Conservation (phyloP, 2,113 vertebrate genomes). For the Natator depressus region DNA sequence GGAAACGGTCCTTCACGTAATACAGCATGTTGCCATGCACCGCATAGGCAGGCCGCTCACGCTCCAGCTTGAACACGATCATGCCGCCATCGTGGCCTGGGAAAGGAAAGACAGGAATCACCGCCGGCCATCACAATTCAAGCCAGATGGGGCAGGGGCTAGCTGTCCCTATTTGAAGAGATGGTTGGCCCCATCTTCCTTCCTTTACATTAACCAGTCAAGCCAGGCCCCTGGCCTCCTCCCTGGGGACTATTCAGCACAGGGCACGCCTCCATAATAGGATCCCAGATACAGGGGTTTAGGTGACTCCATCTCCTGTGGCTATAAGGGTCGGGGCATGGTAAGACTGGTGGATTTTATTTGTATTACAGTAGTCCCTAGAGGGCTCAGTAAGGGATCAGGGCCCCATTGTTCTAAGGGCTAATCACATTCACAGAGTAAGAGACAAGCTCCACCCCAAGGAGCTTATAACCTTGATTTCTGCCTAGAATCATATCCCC, state of each 20-base stretch:
- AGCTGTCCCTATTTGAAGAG: not conserved
- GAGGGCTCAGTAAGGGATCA: not conserved
- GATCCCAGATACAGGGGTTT: not conserved
- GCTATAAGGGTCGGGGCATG: not conserved
- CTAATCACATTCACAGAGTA: not conserved
- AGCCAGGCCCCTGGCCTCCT: not conserved
- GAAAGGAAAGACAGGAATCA: not conserved
- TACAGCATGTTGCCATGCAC: slow-evolving; percentile 93
- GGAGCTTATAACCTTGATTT: not conserved
- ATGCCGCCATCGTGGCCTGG: slow-evolving; percentile 95
- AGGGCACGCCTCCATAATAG: not conserved
- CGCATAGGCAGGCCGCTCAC: slow-evolving; percentile 93
- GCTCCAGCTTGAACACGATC: slow-evolving; percentile 97
- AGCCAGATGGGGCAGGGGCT: not conserved
- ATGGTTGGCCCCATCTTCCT: not conserved
- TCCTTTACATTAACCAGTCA: not conserved
- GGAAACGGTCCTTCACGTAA: slow-evolving; percentile 95
- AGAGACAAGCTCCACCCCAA: not conserved
- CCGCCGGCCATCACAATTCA: not conserved
- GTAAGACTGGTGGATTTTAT: not conserved
- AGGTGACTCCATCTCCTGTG: not conserved
- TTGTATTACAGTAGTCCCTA: not conserved
- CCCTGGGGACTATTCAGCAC: not conserved
- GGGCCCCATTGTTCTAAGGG: not conserved
- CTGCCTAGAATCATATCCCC: not conserved